These are phyloP conservation scores for Noctua janthe DNA, from an alignment of 2,888 invertebrate species.

Conservation along the genomic window DNA sequence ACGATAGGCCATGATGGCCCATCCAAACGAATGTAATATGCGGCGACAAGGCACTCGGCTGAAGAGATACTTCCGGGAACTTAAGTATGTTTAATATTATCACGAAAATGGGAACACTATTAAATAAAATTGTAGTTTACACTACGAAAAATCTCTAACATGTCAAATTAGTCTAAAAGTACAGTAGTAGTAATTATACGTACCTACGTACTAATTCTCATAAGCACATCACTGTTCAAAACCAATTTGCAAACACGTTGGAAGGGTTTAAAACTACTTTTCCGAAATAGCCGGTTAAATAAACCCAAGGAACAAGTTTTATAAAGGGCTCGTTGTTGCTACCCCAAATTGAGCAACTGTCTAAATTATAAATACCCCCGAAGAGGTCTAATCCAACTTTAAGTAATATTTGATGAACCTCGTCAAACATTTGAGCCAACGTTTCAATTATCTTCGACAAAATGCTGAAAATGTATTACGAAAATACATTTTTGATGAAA, in stretches of 20 bases:
- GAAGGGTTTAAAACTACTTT: slow-evolving; percentile 9
- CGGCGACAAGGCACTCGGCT: slow-evolving; percentile 9
- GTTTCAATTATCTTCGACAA: slow-evolving; percentile 31
- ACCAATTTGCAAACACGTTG: background rate
- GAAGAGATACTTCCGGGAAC: slow-evolving; percentile 21
- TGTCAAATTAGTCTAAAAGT: background rate
- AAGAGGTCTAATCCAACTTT: slow-evolving; percentile 7
- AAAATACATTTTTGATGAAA: slow-evolving; percentile 26
- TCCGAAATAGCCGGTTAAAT: background rate
- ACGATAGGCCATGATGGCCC: slow-evolving; percentile 3
- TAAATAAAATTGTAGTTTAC: background rate
- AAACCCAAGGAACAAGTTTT: background rate
- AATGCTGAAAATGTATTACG: slow-evolving; percentile 16
- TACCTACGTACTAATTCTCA: background rate
- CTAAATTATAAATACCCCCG: slow-evolving; percentile 32
- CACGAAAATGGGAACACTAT: background rate
- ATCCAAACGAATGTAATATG: slow-evolving; percentile 12
- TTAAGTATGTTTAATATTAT: background rate
- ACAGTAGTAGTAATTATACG: background rate
- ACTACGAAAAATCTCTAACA: background rate
- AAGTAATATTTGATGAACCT: slow-evolving; percentile 25
- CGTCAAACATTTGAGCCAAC: slow-evolving; percentile 23
- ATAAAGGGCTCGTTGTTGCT: slow-evolving; percentile 4
- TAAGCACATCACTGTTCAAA: background rate
- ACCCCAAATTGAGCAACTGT: background rate